phyloP scores from a whole-genome alignment of 1,140 invertebrate species.

The Musca domestica region DNA sequence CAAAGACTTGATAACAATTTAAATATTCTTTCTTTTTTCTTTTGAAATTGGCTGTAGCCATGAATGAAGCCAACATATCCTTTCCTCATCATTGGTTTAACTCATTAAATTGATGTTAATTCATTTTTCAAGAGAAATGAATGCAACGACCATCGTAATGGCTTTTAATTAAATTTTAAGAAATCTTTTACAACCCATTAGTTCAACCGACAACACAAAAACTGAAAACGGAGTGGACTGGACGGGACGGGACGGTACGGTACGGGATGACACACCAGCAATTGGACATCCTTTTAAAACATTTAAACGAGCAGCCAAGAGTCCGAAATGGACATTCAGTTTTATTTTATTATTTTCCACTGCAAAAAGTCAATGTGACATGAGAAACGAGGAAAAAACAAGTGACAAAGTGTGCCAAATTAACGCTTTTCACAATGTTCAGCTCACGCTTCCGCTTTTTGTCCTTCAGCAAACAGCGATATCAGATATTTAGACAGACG shows the following conservation, averaged over 20 bases:
- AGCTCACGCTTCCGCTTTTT: background rate
- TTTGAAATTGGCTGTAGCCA: too few relatives aligned
- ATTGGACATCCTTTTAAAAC: too few relatives aligned
- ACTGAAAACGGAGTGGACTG: background rate
- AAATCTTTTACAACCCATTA: slow-evolving; percentile 22
- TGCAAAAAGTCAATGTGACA: slow-evolving; percentile 5
- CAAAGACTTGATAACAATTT: too few relatives aligned
- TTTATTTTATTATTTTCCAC: background rate
- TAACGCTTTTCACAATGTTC: slow-evolving; percentile 15
- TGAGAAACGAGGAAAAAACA: background rate
- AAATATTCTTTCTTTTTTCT: too few relatives aligned
- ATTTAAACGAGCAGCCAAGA: background rate
- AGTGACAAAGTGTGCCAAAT: slow-evolving; percentile 21
- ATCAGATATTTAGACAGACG: slow-evolving; percentile 10
- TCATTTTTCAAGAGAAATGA: slow-evolving; percentile 5
- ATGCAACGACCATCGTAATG: background rate
- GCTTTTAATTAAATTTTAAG: slow-evolving; percentile 21
- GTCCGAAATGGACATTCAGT: slow-evolving; percentile 13
- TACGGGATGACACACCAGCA: too few relatives aligned
- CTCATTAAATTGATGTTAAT: slow-evolving; percentile 11
- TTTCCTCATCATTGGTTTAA: slow-evolving; percentile 1
- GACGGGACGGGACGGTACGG: too few relatives aligned
- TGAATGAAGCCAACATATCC: background rate
- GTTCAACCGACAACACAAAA: slow-evolving; percentile 5
- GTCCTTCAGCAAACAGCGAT: slow-evolving; percentile 4